A percentile compares a stretch with the other conserved stretches of the same genome.
phyloP scores from a whole-genome alignment of 2,113 vertebrate species.

The Prolemur simus region DNA sequence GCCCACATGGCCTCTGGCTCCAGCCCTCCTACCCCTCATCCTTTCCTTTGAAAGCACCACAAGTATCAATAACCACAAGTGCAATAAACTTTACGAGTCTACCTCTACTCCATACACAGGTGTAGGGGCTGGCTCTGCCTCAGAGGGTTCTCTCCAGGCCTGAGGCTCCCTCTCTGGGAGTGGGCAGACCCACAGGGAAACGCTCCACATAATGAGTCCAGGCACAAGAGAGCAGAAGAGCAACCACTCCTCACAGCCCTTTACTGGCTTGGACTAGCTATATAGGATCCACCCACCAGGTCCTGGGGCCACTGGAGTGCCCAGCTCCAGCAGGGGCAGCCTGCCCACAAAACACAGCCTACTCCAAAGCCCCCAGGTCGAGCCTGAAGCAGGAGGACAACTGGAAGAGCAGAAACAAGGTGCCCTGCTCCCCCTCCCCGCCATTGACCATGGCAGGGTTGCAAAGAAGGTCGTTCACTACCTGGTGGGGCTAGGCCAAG shows the following conservation, averaged over 20 bases:
- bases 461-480: neutral
- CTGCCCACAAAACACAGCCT: neutral
- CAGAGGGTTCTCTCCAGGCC: neutral
- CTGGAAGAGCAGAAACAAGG: neutral
- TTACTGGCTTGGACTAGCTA: constrained; percentile 61
- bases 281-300: neutral
- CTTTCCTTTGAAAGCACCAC: constrained; percentile 66
- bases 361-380: neutral
- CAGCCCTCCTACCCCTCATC: neutral
- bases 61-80: too few relatives aligned
- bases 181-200: neutral
- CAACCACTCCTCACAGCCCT: constrained; percentile 37
- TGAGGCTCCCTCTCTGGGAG: neutral
- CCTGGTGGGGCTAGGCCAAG: neutral
- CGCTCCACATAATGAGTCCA: neutral
- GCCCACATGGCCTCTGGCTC: constrained; percentile 74
- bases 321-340: neutral
- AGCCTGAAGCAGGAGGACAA: neutral
- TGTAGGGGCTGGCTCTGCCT: neutral
- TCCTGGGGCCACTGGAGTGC: neutral
- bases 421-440: neutral
- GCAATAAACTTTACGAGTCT: constrained; percentile 77
- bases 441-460: neutral
- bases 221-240: neutral
- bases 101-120: neutral